Conservation (phyloP, 2,888 invertebrate genomes). For the Sphaeridia pumilis region DNA sequence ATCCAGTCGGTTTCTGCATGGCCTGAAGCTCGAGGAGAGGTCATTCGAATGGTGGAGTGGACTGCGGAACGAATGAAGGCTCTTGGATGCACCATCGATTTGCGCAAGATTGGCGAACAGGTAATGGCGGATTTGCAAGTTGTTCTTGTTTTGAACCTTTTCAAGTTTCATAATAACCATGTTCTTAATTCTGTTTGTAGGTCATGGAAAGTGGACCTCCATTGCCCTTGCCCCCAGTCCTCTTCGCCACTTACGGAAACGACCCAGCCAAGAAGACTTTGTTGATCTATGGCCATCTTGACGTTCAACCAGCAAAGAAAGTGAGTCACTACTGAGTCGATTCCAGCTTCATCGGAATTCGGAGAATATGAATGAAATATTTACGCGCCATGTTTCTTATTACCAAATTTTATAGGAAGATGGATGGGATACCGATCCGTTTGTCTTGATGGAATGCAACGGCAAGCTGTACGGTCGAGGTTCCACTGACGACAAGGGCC, state of each 20-base stretch:
- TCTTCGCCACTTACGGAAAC: slow-evolving; percentile 66
- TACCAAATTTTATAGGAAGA: slow-evolving; percentile 54
- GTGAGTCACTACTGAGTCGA: slow-evolving; percentile 32
- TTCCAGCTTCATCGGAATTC: neutral
- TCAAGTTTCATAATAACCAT: neutral
- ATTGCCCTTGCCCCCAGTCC: slow-evolving; percentile 71
- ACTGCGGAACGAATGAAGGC: slow-evolving; percentile 54
- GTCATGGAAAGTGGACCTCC: slow-evolving; percentile 55
- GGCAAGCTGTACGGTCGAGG: slow-evolving; percentile 84
- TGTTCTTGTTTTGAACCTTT: neutral
- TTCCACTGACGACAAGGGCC: slow-evolving; percentile 85
- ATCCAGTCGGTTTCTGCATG: slow-evolving; percentile 89
- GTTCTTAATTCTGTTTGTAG: slow-evolving; percentile 26
- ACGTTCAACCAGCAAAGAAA: slow-evolving; percentile 88
- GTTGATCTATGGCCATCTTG: slow-evolving; percentile 90
- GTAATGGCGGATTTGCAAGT: slow-evolving; percentile 18
- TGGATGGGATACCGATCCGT: slow-evolving; percentile 94
- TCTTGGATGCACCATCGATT: slow-evolving; percentile 57
- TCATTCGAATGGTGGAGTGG: slow-evolving; percentile 77
- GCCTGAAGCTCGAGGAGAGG: slow-evolving; percentile 66
- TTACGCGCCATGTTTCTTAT: neutral
- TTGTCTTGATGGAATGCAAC: slow-evolving; percentile 72
- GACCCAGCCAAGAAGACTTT: slow-evolving; percentile 83
- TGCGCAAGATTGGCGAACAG: slow-evolving; percentile 66
- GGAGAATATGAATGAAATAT: neutral